phyloP scores from a whole-genome alignment of 1,140 invertebrate species.

The Drosophila azteca region DNA sequence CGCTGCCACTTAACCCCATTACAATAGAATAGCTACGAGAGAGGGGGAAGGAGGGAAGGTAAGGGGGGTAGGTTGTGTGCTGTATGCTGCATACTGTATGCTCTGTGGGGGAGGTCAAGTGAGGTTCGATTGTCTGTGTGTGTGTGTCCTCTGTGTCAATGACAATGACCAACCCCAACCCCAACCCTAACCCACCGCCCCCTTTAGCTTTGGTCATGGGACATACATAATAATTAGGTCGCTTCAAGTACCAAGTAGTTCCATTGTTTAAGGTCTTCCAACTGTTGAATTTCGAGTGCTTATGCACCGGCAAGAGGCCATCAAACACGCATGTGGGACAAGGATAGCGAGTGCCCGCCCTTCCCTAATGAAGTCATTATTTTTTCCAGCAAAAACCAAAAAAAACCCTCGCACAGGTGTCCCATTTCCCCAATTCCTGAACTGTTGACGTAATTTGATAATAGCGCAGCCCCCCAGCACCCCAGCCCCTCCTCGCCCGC shows the following conservation, averaged over 20 bases:
- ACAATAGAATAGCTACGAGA: slow-evolving; percentile 37
- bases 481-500: too few species aligned
- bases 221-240: slow-evolving; percentile 52
- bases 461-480: background rate
- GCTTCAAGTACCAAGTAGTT: slow-evolving; percentile 15
- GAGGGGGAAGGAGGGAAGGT: background rate
- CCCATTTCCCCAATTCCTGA: slow-evolving; percentile 51
- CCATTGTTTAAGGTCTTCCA: slow-evolving; percentile 46
- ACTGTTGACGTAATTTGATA: slow-evolving; percentile 76
- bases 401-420: slow-evolving; percentile 68
- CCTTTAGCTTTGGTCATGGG: slow-evolving; percentile 33
- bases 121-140: slow-evolving; percentile 2
- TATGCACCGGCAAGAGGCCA: slow-evolving; percentile 11
- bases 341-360: background rate
- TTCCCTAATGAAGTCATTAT: slow-evolving; percentile 50
- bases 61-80: too few species aligned
- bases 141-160: slow-evolving; percentile 20
- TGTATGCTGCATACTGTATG: too few species aligned
- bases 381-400: background rate
- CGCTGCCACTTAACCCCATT: slow-evolving; percentile 75
- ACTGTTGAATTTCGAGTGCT: slow-evolving; percentile 30
- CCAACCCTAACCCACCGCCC: slow-evolving; percentile 43
- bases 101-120: slow-evolving; percentile 46
- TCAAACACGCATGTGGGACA: slow-evolving; percentile 12
- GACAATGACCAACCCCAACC: slow-evolving; percentile 46